Base-by-base conservation (phyloP, 2,888 invertebrate species). In the Actias luna region DNA sequence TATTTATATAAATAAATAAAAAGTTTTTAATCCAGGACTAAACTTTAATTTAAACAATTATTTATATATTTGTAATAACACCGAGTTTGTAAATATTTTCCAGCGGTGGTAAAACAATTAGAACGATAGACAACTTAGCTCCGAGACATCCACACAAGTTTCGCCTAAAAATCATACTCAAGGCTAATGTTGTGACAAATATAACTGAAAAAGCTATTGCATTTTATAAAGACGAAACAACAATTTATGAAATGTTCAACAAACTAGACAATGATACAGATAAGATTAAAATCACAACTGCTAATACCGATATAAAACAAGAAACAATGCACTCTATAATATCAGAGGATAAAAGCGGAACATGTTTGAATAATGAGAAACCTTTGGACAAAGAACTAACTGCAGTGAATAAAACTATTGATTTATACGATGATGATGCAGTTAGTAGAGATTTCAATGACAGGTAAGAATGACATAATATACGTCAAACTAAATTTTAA, bases 141-240 rank as follows among this genome's bases (percentile, higher is more conserved):
- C 92, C 93, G 0, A 83, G 90, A 64, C 87, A 88, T 31, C 92
- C 89, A 8, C 93, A 94, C 72, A 85, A 81, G 57, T 94, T 94
- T 68, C 79, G 93, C 16, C 65, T 94, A 2, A 84, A 83, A 75
- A 77, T 84, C 0, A 82, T 80, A 16, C 67, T 88, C 35, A 85
- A 79, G 78, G 83, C 77, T 0, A 68, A 74, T 2, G 81, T 82
- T 0, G 81, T 86, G 0, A 12, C 78, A 0, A 59, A 62, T 0
- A 64, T 89, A 0, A 79, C 82, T 0, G 73, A 76, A 0, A 74
- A 66, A 60, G 82, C 84, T 0, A 62, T 90, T 0, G 46, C 75
- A n/a, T 67, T 79, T 57, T 85, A 79, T 60, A 85, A 85, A 0
- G 72, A 78, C 60, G 79, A 81, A 64, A 31, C 67, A 1, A 61